A percentile compares a stretch with the other conserved stretches of the same genome.
Conservation (phyloP, 2,113 vertebrate genomes). For the Naja naja region DNA sequence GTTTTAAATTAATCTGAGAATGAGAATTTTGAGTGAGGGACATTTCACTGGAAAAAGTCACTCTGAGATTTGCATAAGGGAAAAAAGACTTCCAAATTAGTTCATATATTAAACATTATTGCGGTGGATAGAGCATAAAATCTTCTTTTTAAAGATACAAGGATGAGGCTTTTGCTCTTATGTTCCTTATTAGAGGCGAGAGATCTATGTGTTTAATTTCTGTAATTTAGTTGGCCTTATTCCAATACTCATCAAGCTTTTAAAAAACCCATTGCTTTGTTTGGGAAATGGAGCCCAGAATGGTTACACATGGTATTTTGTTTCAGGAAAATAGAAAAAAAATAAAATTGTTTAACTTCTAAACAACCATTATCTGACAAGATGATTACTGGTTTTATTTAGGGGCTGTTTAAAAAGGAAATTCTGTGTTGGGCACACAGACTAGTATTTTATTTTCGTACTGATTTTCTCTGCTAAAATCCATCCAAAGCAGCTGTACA, state of each 20-base stretch:
- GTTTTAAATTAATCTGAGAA: background rate
- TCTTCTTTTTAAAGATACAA: background rate
- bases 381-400: background rate
- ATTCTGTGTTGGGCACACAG: too few relatives aligned
- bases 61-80: background rate
- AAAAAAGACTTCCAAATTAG: background rate
- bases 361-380: background rate
- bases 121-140: too few relatives aligned
- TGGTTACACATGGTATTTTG: background rate
- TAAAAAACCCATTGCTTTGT: background rate
- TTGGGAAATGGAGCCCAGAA: background rate
- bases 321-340: background rate
- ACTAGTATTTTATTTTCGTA: background rate
- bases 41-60: background rate
- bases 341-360: background rate
- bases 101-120: background rate
- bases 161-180: background rate
- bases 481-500: background rate
- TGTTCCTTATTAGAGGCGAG: background rate
- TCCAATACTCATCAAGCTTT: background rate
- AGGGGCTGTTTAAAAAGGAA: background rate
- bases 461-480: background rate
- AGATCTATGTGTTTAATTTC: background rate
- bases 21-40: background rate
- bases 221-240: background rate